These are phyloP conservation scores for Apamea monoglypha DNA, from an alignment of 2,888 invertebrate genomes.

Conservation along the genomic window DNA sequence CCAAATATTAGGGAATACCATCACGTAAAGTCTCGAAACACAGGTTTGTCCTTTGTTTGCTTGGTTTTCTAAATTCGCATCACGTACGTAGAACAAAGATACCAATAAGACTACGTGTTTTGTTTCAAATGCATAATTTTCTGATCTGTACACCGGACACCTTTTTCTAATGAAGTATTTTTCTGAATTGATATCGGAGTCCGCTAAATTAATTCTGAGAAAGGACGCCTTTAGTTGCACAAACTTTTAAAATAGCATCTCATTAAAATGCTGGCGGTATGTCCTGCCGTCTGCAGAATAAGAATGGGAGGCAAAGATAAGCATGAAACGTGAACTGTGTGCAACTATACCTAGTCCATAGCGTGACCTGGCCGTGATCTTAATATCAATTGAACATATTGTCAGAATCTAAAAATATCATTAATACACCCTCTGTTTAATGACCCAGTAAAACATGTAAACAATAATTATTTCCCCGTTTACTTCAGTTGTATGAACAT, in stretches of 20 bases:
- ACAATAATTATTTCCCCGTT: conserved; percentile 18
- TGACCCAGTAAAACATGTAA: not conserved
- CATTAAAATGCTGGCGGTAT: conserved; percentile 62
- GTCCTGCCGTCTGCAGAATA: conserved; percentile 52
- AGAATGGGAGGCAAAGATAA: conserved; percentile 42
- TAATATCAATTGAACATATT: conserved; percentile 17
- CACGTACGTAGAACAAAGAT: conserved; percentile 77
- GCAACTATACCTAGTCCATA: conserved; percentile 9
- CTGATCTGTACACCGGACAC: conserved; percentile 58
- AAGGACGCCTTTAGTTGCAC: conserved; percentile 48
- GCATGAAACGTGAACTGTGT: conserved; percentile 34
- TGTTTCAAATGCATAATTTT: conserved; percentile 74
- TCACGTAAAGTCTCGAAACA: conserved; percentile 76
- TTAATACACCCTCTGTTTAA: not conserved
- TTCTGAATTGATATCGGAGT: conserved; percentile 53
- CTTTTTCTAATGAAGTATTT: conserved; percentile 47
- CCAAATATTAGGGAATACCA: conserved; percentile 71
- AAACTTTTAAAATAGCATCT: conserved; percentile 59
- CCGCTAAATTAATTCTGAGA: conserved; percentile 54
- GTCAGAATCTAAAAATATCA: not conserved
- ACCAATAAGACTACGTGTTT: conserved; percentile 77
- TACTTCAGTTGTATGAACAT: conserved; percentile 19
- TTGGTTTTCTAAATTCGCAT: conserved; percentile 71
- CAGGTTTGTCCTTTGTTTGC: conserved; percentile 76
- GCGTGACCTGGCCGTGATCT: conserved; percentile 15